Evolutionary conservation across 1,140 invertebrate species (phyloP), one percentile per base, ranked within the genome.

Genomic region (Sitobion miscanthi): DNA sequence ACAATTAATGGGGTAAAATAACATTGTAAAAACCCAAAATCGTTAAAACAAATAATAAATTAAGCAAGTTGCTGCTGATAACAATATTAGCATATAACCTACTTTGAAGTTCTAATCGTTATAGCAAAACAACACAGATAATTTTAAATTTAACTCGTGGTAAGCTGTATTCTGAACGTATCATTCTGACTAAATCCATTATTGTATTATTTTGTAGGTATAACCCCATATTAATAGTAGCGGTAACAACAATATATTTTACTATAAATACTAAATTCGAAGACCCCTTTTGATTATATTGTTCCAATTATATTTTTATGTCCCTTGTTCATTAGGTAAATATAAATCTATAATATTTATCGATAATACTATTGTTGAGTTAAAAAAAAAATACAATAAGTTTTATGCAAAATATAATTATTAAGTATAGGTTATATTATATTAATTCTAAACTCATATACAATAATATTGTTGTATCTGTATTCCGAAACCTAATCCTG

Each of bases 71-170:
- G 35, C 20, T 21, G 5, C 7, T 82, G 77, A 82, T 82, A 82
- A 82, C 77, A 82, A 82, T 82, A 35, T 82, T 35, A 35, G 69
- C 69, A 82, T 69, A 69, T 69, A 69, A 69, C 62, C 62, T 69
- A n/a, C 30, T 69, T 69, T 30, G 30, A 69, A 30, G 25, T 69
- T 69, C 30, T 69, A 69, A 69, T 30, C 3, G 30, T 69, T 30
- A 69, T 69, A 5, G 9, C 25, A n/a, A 11, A 69, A 69, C 30
- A n/a, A 77, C n/a, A 7, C 4, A 77, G 4, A 30, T 62, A 30
- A 62, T 30, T 62, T 62, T 30, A 30, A 62, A 69, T n/a, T n/a
- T 69, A 17, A n/a, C 9, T n/a, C 30, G 0, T 69, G 11, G 62
- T 69, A n/a, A n/a, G 4, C 25, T 9, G 11, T 69, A n/a, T 69